Conservation (phyloP, 2,888 invertebrate species). For the Noctua janthina region DNA sequence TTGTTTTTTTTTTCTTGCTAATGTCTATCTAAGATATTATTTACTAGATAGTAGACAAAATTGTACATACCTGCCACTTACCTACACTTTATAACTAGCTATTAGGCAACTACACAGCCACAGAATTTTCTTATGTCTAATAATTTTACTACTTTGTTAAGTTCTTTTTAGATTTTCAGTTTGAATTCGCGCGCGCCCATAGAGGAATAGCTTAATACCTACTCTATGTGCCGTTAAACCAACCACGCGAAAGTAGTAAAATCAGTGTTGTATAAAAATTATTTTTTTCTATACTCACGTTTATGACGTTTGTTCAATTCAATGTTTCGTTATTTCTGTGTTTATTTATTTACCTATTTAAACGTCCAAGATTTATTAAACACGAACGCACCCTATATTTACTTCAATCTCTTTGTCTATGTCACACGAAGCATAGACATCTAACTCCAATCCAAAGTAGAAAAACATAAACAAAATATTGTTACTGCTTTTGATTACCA, state of each 20-base stretch:
- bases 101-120: too few relatives aligned
- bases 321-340: not conserved
- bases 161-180: too few relatives aligned
- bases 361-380: not conserved
- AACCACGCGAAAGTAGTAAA: not conserved
- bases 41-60: too few relatives aligned
- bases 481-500: not conserved
- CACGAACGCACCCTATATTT: slow-evolving; percentile 13
- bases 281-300: not conserved
- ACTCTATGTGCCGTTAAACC: too few relatives aligned
- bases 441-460: not conserved
- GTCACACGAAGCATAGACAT: not conserved
- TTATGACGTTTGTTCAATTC: not conserved
- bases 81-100: too few relatives aligned
- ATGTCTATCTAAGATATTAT: too few relatives aligned
- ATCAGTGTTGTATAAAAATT: not conserved
- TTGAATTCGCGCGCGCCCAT: not conserved
- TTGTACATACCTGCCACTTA: too few relatives aligned
- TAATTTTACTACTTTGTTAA: too few relatives aligned
- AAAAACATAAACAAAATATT: not conserved
- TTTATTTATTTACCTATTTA: too few relatives aligned
- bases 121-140: too few relatives aligned
- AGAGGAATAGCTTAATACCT: too few relatives aligned
- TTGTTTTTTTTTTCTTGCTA: too few relatives aligned
- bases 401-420: slow-evolving; percentile 2